A percentile compares a stretch with the other conserved stretches of the same genome.
phyloP scores from a whole-genome alignment of 2,113 vertebrate species.

The Albula glossodonta region DNA sequence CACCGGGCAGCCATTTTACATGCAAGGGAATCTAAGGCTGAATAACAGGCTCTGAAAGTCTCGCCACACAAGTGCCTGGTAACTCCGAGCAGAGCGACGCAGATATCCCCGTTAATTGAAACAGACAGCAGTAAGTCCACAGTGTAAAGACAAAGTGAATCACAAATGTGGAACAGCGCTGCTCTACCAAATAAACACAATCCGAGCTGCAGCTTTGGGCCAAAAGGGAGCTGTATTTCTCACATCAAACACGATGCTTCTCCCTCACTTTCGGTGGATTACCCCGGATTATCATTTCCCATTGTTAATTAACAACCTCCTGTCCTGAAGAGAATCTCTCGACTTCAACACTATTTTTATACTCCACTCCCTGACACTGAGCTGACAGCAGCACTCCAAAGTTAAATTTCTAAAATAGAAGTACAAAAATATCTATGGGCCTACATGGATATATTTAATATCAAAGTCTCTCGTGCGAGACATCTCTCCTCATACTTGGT shows the following conservation, averaged over 20 bases:
- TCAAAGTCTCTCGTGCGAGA: constrained; percentile 4
- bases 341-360: constrained; percentile 55
- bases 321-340: constrained; percentile 56
- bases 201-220: constrained; percentile 32
- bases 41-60: constrained; percentile 31
- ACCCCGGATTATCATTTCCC: constrained; percentile 69
- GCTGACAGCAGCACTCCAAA: constrained; percentile 55
- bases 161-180: constrained; percentile 64
- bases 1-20: neutral
- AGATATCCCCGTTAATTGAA: constrained; percentile 66
- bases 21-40: constrained; percentile 17
- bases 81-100: constrained; percentile 41
- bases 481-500: constrained; percentile 6
- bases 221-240: constrained; percentile 61
- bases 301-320: constrained; percentile 70
- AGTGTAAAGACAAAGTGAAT: constrained; percentile 69
- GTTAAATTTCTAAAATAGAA: constrained; percentile 50
- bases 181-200: constrained; percentile 59
- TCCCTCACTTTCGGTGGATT: constrained; percentile 64
- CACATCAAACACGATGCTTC: constrained; percentile 64
- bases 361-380: constrained; percentile 45
- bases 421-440: constrained; percentile 36
- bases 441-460: constrained; percentile 23
- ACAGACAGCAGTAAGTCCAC: constrained; percentile 66
- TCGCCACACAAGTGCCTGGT: constrained; percentile 36